Base-by-base conservation (phyloP, 2,888 invertebrate genomes). In the Dynastes grantii region DNA sequence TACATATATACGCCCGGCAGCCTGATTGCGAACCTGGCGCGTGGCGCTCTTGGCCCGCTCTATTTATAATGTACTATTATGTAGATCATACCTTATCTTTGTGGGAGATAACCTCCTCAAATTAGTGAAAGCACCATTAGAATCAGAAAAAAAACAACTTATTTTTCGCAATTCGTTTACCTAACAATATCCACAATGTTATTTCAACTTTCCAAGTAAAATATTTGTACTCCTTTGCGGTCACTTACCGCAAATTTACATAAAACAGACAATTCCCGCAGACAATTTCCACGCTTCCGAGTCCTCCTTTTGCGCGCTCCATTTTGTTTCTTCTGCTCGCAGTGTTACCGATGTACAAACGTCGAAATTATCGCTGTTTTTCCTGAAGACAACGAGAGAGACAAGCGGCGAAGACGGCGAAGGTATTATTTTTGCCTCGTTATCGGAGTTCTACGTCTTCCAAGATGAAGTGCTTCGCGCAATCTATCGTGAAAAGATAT, bases 391-490 rank as follows among this genome's bases (percentile, higher is more conserved):
- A 55, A 16, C 55, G 55, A 29, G 63, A 9, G 32, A 63, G 32
- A 11, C 63, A 63, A 63, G 13, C 27, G 29, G 63, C 29, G 63
- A 11, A 68, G 51, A 40, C 29, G 68, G 68, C 51, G 51, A 68
- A 51, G 51, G 68, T 68, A 68, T 68, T 68, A 68, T 51, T 68
- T 68, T 68, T 68, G 29, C 22, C 29, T 63, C 68, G 68, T 68
- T 68, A 68, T 68, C 68, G n/a, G 32, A 68, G 68, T 13, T 68
- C 27, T 29, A 51, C 27, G 68, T 68, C 68, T 22, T 13, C 51
- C 29, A 68, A 68, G 68, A 68, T 51, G 51, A 51, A 68, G 68
- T 68, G 53, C n/a, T 68, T 68, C 27, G 49, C 51, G 13, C 68
- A 68, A 68, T 68, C 51, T 68, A 68, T 51, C 29, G 68, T 22